Percentiles rank a stretch among this genome's conserved stretches.
Evolutionary conservation across 2,888 invertebrate species (phyloP).

Genomic region (Taphrorychus bicolor): DNA sequence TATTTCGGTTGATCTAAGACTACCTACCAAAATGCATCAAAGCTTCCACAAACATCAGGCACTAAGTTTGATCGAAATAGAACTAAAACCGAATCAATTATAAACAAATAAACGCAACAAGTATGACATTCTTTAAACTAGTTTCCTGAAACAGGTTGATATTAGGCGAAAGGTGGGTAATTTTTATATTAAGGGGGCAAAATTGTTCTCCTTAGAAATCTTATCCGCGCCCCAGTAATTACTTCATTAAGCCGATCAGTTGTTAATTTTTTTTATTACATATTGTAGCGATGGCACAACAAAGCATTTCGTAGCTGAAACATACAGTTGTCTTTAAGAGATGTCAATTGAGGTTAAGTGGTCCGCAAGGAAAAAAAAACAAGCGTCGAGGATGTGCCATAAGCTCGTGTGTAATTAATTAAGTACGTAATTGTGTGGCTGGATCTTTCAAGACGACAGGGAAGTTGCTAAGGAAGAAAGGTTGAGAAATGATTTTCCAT

Average conservation of each 20-base stretch:
- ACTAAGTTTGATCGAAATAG: too few relatives aligned
- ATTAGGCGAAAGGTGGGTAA: not conserved
- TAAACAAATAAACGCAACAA: not conserved
- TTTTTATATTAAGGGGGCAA: too few relatives aligned
- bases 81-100: not conserved
- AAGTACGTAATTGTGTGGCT: conserved; percentile 10
- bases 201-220: not conserved
- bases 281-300: conserved; percentile 5
- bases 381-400: not conserved
- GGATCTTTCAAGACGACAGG: not conserved
- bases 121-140: not conserved
- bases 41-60: conserved; percentile 11
- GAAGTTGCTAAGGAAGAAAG: not conserved
- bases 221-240: not conserved
- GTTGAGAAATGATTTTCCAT: not conserved
- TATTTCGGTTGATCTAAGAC: not conserved
- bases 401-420: conserved; percentile 12
- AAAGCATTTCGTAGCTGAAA: conserved; percentile 21
- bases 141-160: not conserved
- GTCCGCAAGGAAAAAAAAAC: too few relatives aligned
- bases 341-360: conserved; percentile 38
- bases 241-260: not conserved
- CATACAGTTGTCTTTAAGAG: conserved; percentile 25
- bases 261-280: conserved; percentile 6
- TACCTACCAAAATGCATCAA: conserved; percentile 1